Conservation (phyloP, 30 jellyfish, hydroid and myxozoan species). For the Morbakka virulenta region DNA sequence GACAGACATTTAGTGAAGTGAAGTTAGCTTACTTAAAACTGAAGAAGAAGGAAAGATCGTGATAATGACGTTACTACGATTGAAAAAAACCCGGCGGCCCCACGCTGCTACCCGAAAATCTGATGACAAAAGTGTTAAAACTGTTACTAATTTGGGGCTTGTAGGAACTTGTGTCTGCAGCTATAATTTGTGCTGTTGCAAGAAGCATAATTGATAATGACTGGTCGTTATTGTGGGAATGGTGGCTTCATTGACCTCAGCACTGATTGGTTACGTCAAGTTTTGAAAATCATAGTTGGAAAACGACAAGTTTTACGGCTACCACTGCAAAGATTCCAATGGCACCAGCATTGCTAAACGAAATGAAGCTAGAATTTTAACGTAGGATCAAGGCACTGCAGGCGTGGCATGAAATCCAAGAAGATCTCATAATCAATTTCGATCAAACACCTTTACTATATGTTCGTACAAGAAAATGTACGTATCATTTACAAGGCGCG, state of each 20-base stretch:
- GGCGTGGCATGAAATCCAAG: conserved; percentile 7
- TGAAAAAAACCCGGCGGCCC: conserved; percentile 35
- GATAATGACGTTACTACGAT: conserved; percentile 13
- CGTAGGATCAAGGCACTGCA: neutral
- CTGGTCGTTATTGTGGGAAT: neutral
- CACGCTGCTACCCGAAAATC: conserved; percentile 43
- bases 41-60: no score
- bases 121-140: conserved; percentile 8
- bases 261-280: neutral
- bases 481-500: conserved; percentile 3
- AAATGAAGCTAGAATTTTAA: conserved; percentile 9
- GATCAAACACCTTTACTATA: conserved; percentile 20
- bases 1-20: conserved; percentile 28
- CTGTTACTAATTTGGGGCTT: neutral
- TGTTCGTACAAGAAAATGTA: conserved; percentile 10
- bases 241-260: neutral
- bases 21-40: conserved; percentile 8
- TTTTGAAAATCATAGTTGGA: neutral
- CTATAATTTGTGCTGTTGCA: neutral
- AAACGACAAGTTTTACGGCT: neutral
- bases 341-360: neutral
- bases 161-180: neutral
- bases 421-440: conserved; percentile 1
- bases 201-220: neutral
- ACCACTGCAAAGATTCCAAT: neutral